Evolutionary conservation across 2,888 invertebrate genomes (phyloP).

Genomic region (Gandaritis pyraliata): DNA sequence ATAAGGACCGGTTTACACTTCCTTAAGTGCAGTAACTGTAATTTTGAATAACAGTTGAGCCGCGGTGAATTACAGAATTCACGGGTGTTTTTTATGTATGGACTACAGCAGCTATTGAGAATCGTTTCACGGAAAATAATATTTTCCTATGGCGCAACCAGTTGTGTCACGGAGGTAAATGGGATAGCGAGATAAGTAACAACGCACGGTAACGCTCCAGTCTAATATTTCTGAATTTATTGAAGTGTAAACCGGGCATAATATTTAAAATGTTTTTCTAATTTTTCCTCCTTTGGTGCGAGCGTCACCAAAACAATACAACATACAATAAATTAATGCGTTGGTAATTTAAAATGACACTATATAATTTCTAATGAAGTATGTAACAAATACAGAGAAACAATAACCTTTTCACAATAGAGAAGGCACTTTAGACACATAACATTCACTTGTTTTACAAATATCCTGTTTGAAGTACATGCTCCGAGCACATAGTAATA

Average conservation of each 20-base stretch:
- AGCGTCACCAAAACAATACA: not conserved
- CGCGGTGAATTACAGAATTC: too few species aligned
- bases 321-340: not conserved
- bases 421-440: conserved; percentile 22
- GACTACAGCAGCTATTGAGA: too few species aligned
- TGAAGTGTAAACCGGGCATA: not conserved
- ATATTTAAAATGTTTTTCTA: conserved; percentile 29
- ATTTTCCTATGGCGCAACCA: too few species aligned
- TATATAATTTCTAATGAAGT: conserved; percentile 4
- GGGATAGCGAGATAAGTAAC: too few species aligned
- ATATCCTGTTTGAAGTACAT: conserved; percentile 28
- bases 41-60: too few species aligned
- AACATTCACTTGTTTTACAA: conserved; percentile 18
- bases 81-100: too few species aligned
- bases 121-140: too few species aligned
- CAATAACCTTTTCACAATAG: conserved; percentile 14
- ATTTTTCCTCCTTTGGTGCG: not conserved
- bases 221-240: too few species aligned
- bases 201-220: too few species aligned
- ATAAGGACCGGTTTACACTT: too few species aligned
- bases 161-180: too few species aligned
- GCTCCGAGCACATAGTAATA: conserved; percentile 40
- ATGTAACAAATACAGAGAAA: conserved; percentile 4
- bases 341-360: not conserved
- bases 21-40: too few species aligned